A percentile compares a stretch with the other conserved stretches of the same genome.
These are phyloP conservation scores for Aplochiton taeniatus DNA, from an alignment of 2,797 vertebrate genomes.

Conservation along the genomic window DNA sequence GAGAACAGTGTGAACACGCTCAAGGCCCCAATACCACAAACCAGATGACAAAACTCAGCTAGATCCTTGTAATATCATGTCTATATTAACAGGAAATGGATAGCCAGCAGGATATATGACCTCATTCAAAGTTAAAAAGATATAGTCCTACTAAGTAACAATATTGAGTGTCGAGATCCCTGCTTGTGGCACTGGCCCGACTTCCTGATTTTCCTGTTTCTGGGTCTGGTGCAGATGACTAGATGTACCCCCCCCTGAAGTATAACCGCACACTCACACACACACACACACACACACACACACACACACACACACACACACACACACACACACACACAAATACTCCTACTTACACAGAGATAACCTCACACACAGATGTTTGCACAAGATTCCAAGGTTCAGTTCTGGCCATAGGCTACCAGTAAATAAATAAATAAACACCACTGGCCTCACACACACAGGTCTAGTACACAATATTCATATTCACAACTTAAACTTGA, in stretches of 20 bases:
- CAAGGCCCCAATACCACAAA: neutral
- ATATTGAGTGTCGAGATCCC: constrained; percentile 3
- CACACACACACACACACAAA: too few species aligned
- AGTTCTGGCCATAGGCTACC: too few species aligned
- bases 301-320: neutral
- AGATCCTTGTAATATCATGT: neutral
- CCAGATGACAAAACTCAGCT: neutral
- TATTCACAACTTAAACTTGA: too few species aligned
- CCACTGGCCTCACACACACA: too few species aligned
- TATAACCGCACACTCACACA: neutral
- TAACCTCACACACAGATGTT: too few species aligned
- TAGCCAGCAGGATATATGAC: neutral
- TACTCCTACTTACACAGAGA: too few species aligned
- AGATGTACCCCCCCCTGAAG: neutral
- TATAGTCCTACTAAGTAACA: neutral
- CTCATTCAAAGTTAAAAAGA: too few species aligned
- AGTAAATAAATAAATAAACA: too few species aligned
- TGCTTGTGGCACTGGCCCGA: neutral
- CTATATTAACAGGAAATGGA: neutral
- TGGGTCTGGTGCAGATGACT: constrained; percentile 18
- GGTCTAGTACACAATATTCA: too few species aligned
- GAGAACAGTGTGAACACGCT: neutral
- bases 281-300: neutral
- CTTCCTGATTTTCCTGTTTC: neutral
- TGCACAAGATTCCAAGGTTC: too few species aligned